Base-by-base conservation (phyloP, 2,888 invertebrate genomes). In the Pocota personata region DNA sequence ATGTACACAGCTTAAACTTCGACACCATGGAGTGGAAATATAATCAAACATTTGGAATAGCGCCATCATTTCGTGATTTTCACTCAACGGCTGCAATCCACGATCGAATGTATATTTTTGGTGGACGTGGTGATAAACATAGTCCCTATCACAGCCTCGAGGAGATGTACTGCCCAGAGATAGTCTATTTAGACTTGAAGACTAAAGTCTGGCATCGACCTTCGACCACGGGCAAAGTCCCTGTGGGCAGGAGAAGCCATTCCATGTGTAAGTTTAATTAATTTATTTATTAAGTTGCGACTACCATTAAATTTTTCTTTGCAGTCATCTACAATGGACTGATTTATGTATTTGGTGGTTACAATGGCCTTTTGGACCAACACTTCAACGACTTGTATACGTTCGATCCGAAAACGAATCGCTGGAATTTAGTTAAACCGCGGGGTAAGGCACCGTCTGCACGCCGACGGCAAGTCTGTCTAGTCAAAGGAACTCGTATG, bases 341-440 rank as follows among this genome's bases (percentile, higher is more conserved):
- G 89, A 95, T 98, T 93, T 98, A 96, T 90, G 95, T 98, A 84
- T 98, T 98, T 93, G 98, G 98, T 64, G 98, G 98, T 30, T 98
- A 95, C 90, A 97, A 98, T 92, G 96, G 97, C 8, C 93, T 95
- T 30, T 91, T 93, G 69, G 95, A 96, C 88, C 93, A 94, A 71
- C 98, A 98, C 93, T 98, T 95, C 90, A 96, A 97, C 92, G 97
- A 98, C 92, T 93, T 98, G 87, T 95, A 95, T 91, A 95, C 95
- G 89, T 98, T 95, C 92, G 94, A 95, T 90, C 94, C 95, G 32
- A 93, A 91, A 76, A 93, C 92, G 2, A 94, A 94, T 89, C 89
- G 91, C 48, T 96, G 96, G 96, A 93, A 94, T 88, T 92, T 93
- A 82, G 90, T 96, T 10, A 93, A 93, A 73, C 94, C 95, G 0